Conservation (phyloP, 2,113 vertebrate genomes). For the Periophthalmus modestus region DNA sequence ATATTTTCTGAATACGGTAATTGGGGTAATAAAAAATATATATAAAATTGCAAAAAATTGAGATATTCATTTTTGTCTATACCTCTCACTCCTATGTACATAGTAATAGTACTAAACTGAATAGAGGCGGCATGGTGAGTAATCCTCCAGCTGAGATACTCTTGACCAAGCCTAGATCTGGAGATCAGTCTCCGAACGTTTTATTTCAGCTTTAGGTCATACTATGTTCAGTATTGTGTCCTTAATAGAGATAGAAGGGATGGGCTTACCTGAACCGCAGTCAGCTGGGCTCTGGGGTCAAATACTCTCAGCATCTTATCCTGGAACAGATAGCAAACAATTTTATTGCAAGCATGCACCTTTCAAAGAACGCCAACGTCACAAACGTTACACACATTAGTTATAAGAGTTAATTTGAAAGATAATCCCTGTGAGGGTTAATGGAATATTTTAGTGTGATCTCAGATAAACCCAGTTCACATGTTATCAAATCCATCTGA, state of each 20-base stretch:
- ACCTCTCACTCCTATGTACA: too few species aligned
- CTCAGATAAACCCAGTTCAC: constrained; percentile 13
- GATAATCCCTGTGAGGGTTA: constrained; percentile 1
- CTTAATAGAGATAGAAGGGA: neutral
- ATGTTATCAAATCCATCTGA: constrained; percentile 25
- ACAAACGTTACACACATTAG: neutral
- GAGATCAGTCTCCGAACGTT: neutral
- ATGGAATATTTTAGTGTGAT: neutral
- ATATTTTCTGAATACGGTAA: neutral
- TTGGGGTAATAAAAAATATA: too few species aligned
- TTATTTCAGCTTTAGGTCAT: neutral
- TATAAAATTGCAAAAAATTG: too few species aligned
- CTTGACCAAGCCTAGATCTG: too few species aligned
- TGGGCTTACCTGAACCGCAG: constrained; percentile 83
- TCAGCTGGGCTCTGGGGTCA: constrained; percentile 85
- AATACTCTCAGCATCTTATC: constrained; percentile 94
- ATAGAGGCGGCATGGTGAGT: too few species aligned
- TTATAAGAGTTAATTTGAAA: neutral
- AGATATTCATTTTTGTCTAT: too few species aligned
- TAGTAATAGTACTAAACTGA: too few species aligned
- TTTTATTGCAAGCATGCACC: neutral
- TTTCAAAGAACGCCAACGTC: neutral
- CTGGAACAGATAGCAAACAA: constrained; percentile 60
- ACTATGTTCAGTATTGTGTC: neutral
- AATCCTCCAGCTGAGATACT: too few species aligned